Conservation (phyloP, 2,888 invertebrate genomes). For the Drosophila engyochracea region DNA sequence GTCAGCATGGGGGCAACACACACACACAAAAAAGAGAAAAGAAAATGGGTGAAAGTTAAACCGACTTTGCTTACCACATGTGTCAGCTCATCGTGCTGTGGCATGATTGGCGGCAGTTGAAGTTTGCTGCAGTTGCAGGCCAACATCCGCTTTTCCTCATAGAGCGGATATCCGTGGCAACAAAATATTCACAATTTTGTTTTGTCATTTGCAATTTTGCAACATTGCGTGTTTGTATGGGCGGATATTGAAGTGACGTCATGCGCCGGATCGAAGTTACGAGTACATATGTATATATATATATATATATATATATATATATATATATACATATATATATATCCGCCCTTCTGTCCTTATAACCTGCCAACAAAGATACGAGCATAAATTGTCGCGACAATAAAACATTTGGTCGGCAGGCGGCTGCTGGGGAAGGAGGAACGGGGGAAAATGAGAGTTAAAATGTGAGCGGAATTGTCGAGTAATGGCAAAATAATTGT, state of each 20-base stretch:
- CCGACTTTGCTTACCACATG: not conserved
- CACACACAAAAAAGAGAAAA: not conserved
- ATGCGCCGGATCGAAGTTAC: slow-evolving; percentile 13
- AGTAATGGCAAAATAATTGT: slow-evolving; percentile 70
- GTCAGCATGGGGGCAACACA: slow-evolving; percentile 24
- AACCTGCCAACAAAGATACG: slow-evolving; percentile 40
- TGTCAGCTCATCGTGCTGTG: not conserved
- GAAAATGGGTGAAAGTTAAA: slow-evolving; percentile 32
- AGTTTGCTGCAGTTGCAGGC: slow-evolving; percentile 13
- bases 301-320: not conserved
- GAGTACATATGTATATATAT: slow-evolving; percentile 3
- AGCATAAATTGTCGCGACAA: slow-evolving; percentile 52
- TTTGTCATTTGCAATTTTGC: slow-evolving; percentile 74
- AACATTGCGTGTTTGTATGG: slow-evolving; percentile 35
- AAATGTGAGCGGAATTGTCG: slow-evolving; percentile 48
- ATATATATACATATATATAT: not conserved
- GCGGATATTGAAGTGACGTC: slow-evolving; percentile 42
- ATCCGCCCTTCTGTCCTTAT: slow-evolving; percentile 6
- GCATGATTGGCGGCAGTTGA: slow-evolving; percentile 26
- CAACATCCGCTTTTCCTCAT: slow-evolving; percentile 58
- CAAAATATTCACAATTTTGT: slow-evolving; percentile 59
- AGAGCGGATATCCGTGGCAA: slow-evolving; percentile 75
- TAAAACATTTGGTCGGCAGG: slow-evolving; percentile 51
- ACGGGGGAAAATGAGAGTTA: slow-evolving; percentile 2
- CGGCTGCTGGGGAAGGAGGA: not conserved